These are phyloP conservation scores for Ctenosaura bakeri DNA, from an alignment of 2,797 vertebrate species.

Conservation along the genomic window DNA sequence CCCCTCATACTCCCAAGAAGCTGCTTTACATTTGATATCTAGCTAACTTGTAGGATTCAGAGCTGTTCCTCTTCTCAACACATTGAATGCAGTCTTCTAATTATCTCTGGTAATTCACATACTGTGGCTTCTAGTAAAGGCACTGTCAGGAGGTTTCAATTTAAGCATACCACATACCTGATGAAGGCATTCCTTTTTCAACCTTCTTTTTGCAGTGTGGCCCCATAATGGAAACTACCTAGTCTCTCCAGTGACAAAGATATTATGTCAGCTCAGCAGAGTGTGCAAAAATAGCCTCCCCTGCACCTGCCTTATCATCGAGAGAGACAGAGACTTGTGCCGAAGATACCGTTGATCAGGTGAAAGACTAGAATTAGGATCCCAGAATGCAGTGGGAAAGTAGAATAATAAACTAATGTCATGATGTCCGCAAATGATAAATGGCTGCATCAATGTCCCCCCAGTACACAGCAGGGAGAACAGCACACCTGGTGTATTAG, in stretches of 20 bases:
- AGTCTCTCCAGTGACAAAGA: conserved; percentile 44
- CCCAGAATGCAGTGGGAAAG: conserved; percentile 30
- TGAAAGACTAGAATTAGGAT: conserved; percentile 32
- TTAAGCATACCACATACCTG: conserved; percentile 41
- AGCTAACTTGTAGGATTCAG: background rate
- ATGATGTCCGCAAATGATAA: background rate
- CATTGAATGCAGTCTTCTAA: conserved; percentile 28
- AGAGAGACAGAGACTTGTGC: conserved; percentile 23
- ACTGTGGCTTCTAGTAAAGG: conserved; percentile 24
- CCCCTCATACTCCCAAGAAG: background rate
- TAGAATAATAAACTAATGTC: background rate
- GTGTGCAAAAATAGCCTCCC: conserved; percentile 56
- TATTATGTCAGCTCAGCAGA: conserved; percentile 24
- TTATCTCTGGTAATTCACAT: conserved; percentile 12
- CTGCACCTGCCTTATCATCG: conserved; percentile 26
- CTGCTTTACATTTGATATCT: background rate
- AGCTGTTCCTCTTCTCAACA: background rate
- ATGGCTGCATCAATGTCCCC: conserved; percentile 16
- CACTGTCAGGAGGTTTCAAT: conserved; percentile 52
- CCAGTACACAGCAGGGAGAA: background rate
- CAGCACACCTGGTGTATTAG: background rate
- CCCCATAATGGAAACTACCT: conserved; percentile 24
- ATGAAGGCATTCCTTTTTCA: conserved; percentile 60
- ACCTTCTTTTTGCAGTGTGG: conserved; percentile 42
- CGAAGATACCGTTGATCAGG: background rate